A percentile compares a stretch with the other conserved stretches of the same genome.
Evolutionary conservation across 2,113 vertebrate species (phyloP).

Genomic region (Rana temporaria): DNA sequence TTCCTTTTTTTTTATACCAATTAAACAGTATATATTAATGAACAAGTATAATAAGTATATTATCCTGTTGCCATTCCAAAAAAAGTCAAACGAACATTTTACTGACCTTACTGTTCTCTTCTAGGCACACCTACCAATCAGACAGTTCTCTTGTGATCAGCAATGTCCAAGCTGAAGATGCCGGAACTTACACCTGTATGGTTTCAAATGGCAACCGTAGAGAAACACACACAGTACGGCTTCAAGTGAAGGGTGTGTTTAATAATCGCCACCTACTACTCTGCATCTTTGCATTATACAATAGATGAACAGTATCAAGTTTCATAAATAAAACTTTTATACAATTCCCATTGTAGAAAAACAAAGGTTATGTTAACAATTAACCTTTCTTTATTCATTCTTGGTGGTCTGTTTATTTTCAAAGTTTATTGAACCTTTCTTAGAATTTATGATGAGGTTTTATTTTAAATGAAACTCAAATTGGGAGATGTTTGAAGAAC

Average conservation of each 20-base stretch:
- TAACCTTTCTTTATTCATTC: background rate
- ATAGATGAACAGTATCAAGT: background rate
- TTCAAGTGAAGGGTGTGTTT: conserved; percentile 81
- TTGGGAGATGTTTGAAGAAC: too few relatives aligned
- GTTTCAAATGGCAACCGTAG: conserved; percentile 69
- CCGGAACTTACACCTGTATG: conserved; percentile 83
- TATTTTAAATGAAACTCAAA: too few relatives aligned
- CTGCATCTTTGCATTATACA: background rate
- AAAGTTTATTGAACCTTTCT: too few relatives aligned
- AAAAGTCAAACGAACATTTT: too few relatives aligned
- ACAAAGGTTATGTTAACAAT: background rate
- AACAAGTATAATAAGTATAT: too few relatives aligned
- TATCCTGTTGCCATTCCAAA: too few relatives aligned
- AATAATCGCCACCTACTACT: background rate
- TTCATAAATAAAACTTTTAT: background rate
- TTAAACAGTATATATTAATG: too few relatives aligned
- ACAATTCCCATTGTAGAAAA: background rate
- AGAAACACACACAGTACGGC: conserved; percentile 78
- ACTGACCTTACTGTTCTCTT: background rate
- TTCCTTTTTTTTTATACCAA: too few relatives aligned
- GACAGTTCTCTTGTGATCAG: conserved; percentile 86
- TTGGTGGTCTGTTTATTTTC: too few relatives aligned
- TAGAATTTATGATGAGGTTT: too few relatives aligned
- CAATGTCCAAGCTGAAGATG: conserved; percentile 73
- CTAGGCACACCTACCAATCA: conserved; percentile 82